Conservation (phyloP, 2,113 vertebrate genomes). For the Cottus gobio region DNA sequence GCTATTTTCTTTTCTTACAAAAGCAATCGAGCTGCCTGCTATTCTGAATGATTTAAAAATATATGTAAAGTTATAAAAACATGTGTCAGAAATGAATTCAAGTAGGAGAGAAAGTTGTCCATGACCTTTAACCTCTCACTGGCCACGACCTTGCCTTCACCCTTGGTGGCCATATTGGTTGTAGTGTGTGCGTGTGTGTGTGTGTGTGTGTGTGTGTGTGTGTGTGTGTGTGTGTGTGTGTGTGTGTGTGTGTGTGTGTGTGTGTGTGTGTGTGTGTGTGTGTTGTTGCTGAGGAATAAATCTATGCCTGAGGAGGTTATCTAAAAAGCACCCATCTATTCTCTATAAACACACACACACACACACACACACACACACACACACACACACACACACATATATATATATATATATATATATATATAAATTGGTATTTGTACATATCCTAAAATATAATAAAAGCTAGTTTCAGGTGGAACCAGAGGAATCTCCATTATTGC, state of each 20-base stretch:
- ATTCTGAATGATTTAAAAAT: no score
- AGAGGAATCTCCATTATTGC: not conserved
- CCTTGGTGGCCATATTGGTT: conserved; percentile 16
- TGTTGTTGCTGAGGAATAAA: no score
- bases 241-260: conserved; percentile 9
- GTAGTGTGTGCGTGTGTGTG: conserved; percentile 5
- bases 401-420: conserved; percentile 19
- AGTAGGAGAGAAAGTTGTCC: conserved; percentile 72
- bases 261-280: not conserved
- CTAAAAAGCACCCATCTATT: not conserved
- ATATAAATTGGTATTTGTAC: not conserved
- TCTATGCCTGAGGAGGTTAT: not conserved
- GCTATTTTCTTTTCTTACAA: not conserved
- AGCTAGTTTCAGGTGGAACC: not conserved
- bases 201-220: conserved; percentile 8
- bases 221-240: not conserved
- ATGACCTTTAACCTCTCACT: conserved; percentile 73
- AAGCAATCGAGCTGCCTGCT: not conserved
- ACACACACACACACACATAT: no score
- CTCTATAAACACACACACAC: no score
- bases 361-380: no score
- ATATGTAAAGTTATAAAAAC: no score
- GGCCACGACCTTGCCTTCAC: conserved; percentile 76
- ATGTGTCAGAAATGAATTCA: no score
- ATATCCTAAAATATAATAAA: not conserved